These are phyloP conservation scores for Eidolon helvum DNA, from an alignment of 2,113 vertebrate genomes.

Conservation along the genomic window DNA sequence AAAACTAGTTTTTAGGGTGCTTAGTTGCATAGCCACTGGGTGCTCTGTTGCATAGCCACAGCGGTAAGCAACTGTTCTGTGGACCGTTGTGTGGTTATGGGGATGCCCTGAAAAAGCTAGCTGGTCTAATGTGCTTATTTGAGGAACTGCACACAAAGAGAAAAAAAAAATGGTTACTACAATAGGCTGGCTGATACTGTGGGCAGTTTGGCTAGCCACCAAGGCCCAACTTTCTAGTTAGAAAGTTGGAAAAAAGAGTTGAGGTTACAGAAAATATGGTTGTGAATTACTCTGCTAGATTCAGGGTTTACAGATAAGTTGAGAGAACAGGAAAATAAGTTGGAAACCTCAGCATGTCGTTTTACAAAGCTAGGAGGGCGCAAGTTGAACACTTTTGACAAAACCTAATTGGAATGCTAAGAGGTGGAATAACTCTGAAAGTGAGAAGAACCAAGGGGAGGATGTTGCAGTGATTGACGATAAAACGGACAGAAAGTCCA, in stretches of 20 bases:
- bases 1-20: not conserved
- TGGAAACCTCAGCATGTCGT: not conserved
- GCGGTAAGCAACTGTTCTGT: not conserved
- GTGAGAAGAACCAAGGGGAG: not conserved
- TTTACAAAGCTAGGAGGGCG: not conserved
- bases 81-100: no score
- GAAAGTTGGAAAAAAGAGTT: not conserved
- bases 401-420: not conserved
- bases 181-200: not conserved
- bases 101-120: not conserved
- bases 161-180: not conserved
- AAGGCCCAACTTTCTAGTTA: not conserved
- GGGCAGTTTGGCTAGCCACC: not conserved
- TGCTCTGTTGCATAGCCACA: not conserved
- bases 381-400: not conserved
- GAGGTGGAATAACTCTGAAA: not conserved
- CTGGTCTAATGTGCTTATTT: not conserved
- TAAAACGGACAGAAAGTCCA: not conserved
- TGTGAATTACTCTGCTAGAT: not conserved
- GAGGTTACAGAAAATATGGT: not conserved
- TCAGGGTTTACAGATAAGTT: not conserved
- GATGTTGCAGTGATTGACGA: not conserved
- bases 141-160: not conserved
- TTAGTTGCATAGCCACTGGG: not conserved
- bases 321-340: not conserved